Evolutionary conservation across 2,888 invertebrate genomes (phyloP).

Genomic region (Agriopis marginaria): DNA sequence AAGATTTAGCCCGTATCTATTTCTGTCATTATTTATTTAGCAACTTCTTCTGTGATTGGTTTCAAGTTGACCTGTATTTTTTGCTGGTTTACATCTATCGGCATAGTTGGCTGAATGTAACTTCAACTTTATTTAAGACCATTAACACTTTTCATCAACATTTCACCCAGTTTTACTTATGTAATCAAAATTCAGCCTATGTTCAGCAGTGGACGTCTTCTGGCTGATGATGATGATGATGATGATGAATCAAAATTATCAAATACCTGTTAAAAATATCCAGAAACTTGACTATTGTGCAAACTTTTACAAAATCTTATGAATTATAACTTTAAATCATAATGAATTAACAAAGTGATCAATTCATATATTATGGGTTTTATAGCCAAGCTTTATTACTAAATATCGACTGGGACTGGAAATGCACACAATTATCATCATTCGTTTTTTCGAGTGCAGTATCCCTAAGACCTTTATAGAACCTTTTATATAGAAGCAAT

Average conservation of each 20-base stretch:
- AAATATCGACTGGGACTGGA: neutral
- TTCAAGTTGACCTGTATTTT: conserved; percentile 53
- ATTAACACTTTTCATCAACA: conserved; percentile 41
- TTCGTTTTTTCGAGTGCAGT: neutral
- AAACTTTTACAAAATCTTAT: too few relatives aligned
- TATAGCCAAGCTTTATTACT: neutral
- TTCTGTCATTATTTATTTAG: neutral
- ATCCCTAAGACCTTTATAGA: conserved; percentile 28
- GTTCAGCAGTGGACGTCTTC: too few relatives aligned
- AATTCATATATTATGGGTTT: too few relatives aligned
- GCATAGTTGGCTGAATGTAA: conserved; percentile 46
- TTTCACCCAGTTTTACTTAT: conserved; percentile 19
- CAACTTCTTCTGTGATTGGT: conserved; percentile 49
- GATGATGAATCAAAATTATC: neutral
- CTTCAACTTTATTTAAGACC: conserved; percentile 37
- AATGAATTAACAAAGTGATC: too few relatives aligned
- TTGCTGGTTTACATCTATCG: conserved; percentile 66
- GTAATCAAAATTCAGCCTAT: neutral
- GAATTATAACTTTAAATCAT: too few relatives aligned
- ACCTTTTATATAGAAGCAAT: conserved; percentile 39
- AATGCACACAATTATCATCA: neutral
- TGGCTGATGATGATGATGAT: too few relatives aligned
- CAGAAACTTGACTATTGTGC: too few relatives aligned
- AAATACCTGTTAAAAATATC: too few relatives aligned
- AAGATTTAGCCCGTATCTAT: neutral